These are phyloP conservation scores for Pangasius mekongensis DNA, from an alignment of 2,797 vertebrate genomes.

Conservation along the genomic window DNA sequence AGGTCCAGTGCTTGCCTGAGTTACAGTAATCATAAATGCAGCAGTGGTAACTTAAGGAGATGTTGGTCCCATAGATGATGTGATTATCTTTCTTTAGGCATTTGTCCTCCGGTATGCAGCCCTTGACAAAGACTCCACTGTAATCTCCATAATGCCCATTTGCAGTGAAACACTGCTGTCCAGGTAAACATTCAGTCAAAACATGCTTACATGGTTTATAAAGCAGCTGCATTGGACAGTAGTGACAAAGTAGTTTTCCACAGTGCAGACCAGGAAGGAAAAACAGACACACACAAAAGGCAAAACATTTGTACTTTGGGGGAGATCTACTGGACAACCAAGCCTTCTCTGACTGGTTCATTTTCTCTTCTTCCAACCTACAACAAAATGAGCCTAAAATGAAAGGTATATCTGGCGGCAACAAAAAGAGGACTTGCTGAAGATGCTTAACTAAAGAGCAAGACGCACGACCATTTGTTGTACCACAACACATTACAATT, in stretches of 20 bases:
- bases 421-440: neutral
- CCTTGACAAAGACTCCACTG: constrained; percentile 37
- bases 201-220: constrained; percentile 33
- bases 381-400: neutral
- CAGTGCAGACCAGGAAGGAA: constrained; percentile 19
- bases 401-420: neutral
- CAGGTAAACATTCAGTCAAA: constrained; percentile 41
- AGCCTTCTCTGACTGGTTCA: neutral
- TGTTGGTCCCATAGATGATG: constrained; percentile 39
- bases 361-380: constrained; percentile 6
- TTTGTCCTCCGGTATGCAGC: constrained; percentile 25
- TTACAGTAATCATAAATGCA: constrained; percentile 46
- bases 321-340: neutral
- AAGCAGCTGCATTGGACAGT: constrained; percentile 30
- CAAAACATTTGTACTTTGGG: neutral
- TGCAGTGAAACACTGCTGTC: constrained; percentile 40
- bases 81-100: constrained; percentile 2
- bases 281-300: constrained; percentile 7
- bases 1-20: neutral
- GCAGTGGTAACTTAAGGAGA: constrained; percentile 42
- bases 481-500: neutral
- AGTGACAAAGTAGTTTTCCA: constrained; percentile 26
- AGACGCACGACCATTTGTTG: neutral
- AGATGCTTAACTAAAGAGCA: neutral
- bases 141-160: constrained; percentile 35